Conservation (phyloP, 2,888 invertebrate genomes). For the Erebia palarica region DNA sequence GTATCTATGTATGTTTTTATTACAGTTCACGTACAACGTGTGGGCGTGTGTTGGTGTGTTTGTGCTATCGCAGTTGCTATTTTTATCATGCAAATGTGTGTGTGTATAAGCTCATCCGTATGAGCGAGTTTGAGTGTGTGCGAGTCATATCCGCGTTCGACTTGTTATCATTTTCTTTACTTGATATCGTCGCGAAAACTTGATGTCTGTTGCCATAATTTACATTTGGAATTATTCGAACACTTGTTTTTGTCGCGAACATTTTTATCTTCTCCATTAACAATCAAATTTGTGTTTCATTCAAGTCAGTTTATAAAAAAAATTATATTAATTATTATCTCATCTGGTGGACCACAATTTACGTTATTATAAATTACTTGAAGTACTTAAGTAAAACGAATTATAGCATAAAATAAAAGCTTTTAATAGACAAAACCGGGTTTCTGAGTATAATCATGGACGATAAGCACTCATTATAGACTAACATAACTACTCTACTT, state of each 20-base stretch:
- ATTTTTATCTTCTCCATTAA: not conserved
- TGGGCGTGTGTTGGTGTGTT: conserved; percentile 81
- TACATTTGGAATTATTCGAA: conserved; percentile 37
- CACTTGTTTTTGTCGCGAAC: conserved; percentile 18
- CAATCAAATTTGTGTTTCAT: not conserved
- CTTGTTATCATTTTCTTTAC: conserved; percentile 72
- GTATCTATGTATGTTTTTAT: conserved; percentile 76
- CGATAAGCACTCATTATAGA: conserved; percentile 3
- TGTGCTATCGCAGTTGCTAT: conserved; percentile 78
- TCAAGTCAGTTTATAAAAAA: not conserved
- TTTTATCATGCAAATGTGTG: conserved; percentile 59
- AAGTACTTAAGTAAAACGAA: not conserved
- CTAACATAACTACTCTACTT: not conserved
- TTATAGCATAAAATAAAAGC: not conserved
- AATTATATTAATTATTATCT: not conserved
- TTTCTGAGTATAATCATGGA: not conserved
- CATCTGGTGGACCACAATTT: too few relatives aligned
- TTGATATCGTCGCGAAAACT: conserved; percentile 63
- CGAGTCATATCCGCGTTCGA: conserved; percentile 70
- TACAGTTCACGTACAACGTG: conserved; percentile 76
- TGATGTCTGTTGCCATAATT: conserved; percentile 46
- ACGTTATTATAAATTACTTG: not conserved
- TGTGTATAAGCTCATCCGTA: conserved; percentile 50
- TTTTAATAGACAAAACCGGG: conserved; percentile 1
- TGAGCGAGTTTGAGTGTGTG: conserved; percentile 52